Base-by-base conservation (phyloP, 2,797 vertebrate species). In the Sebastes itinus region DNA sequence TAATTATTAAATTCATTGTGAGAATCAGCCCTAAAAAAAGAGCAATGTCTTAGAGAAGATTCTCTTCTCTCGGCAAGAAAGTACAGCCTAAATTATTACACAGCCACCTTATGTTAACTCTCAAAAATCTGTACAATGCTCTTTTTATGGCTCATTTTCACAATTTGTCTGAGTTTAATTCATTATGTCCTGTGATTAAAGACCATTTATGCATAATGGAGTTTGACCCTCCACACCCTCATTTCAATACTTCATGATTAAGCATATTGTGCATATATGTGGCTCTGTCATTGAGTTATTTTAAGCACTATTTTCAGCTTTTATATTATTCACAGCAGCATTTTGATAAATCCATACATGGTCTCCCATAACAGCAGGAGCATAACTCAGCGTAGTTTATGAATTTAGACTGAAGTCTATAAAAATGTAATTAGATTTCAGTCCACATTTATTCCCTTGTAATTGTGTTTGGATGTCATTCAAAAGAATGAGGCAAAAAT, bases 171-270 rank as follows among this genome's bases (percentile, higher is more conserved):
- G 54, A 69, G 35, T 81, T 58, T 16, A 75, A 81, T 52, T 76
- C 14, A 75, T 87, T 79, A 54, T 72, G 59, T 52, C 70, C 46
- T 33, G 16, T 46, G 38, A 78, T 77, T 82, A 28, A 66, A 75
- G 59, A 28, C 7, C 14, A 81, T 84, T 84, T 52, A 65, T 60
- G n/a, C 9, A 20, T 72, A 71, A 70, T 73, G 60, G 23, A 80
- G 3, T 80, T 77, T 81, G 18, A 78, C 73, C 69, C 59, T 52
- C 33, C 68, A 33, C n/a, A 66, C 65, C 35, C 55, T 35, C 20
- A 16, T 83, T 82, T 74, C 5, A 25, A 69, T 85, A 12, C 72
- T 70, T 72, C 76, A 76, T 66, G 49, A 77, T 85, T 55, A 79
- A 49, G 61, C 35, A 10, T 27, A 61, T 72, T 67, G 35, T 46